Conservation (phyloP, 1,140 invertebrate species). For the Mactra quadrangularis region DNA sequence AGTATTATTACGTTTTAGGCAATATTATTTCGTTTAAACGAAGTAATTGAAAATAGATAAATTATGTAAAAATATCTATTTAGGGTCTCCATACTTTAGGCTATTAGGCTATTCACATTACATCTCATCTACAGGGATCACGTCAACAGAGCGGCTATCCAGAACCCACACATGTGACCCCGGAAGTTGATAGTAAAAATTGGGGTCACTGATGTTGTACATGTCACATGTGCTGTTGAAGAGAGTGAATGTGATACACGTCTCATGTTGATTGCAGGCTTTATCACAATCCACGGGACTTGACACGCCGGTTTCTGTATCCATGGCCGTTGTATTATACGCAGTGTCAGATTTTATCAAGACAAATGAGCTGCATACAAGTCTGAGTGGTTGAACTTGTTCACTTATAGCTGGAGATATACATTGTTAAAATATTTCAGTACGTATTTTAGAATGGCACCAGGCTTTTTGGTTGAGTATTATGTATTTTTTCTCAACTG, state of each 20-base stretch:
- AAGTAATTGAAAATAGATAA: too few species aligned
- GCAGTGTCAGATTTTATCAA: not conserved
- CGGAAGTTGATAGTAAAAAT: not conserved
- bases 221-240: not conserved
- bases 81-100: too few species aligned
- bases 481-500: not conserved
- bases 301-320: not conserved
- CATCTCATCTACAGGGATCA: too few species aligned
- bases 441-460: not conserved
- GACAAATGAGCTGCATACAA: not conserved
- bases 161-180: constrained; percentile 7
- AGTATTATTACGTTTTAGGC: too few species aligned
- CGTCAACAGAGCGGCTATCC: too few species aligned
- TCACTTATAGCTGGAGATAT: not conserved
- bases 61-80: too few species aligned
- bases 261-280: not conserved
- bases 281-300: not conserved
- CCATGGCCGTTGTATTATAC: not conserved
- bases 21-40: too few species aligned
- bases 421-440: not conserved
- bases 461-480: not conserved
- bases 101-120: too few species aligned
- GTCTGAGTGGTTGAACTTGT: not conserved
- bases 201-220: not conserved
- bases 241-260: constrained; percentile 2